Conservation (phyloP, 2,888 invertebrate species). For the Drosophila infuscata region DNA sequence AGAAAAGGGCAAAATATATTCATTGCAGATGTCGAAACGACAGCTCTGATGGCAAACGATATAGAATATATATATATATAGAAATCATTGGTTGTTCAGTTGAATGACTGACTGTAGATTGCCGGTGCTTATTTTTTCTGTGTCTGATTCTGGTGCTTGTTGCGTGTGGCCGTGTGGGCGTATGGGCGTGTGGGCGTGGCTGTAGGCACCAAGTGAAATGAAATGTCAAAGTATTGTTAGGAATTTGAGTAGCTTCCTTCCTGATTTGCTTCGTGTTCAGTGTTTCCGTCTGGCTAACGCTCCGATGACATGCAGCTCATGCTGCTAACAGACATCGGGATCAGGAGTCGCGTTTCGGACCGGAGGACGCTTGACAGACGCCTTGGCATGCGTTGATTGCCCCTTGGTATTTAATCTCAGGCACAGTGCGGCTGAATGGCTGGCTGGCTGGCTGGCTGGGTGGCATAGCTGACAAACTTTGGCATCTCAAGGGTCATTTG, state of each 20-base stretch:
- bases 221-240: constrained; percentile 65
- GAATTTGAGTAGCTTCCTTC: constrained; percentile 59
- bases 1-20: constrained; percentile 48
- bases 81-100: background rate
- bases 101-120: constrained; percentile 19
- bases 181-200: background rate
- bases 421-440: constrained; percentile 32
- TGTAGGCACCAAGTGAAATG: constrained; percentile 36
- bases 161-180: background rate
- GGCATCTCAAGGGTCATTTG: constrained; percentile 36
- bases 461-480: constrained; percentile 28
- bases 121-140: constrained; percentile 9
- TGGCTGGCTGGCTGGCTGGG: too few species aligned
- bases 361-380: constrained; percentile 42
- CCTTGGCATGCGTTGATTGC: constrained; percentile 71
- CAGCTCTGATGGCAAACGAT: constrained; percentile 10
- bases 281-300: constrained; percentile 36
- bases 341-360: background rate
- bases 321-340: constrained; percentile 20
- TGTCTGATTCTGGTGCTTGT: constrained; percentile 1
- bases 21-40: constrained; percentile 57
- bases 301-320: constrained; percentile 32
- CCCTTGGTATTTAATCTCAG: constrained; percentile 72
- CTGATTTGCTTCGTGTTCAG: constrained; percentile 62
- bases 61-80: background rate